Evolutionary conservation across 2,888 invertebrate genomes (phyloP).

Genomic region (Tipula vernalis): DNA sequence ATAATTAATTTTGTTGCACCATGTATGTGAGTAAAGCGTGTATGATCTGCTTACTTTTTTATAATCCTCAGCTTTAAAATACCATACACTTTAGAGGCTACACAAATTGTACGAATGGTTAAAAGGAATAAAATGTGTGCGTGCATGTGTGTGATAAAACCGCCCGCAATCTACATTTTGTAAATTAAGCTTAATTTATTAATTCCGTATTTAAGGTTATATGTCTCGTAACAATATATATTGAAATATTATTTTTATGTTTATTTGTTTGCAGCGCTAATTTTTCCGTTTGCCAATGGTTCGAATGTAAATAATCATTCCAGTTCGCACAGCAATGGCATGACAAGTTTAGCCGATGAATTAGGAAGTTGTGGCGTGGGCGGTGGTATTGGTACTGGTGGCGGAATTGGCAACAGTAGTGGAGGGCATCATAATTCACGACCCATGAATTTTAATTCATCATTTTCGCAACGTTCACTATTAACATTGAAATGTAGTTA

Average conservation of each 20-base stretch:
- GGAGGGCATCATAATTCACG: slow-evolving; percentile 24
- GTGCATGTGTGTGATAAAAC: neutral
- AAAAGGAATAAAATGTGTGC: neutral
- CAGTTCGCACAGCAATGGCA: neutral
- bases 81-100: neutral
- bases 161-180: neutral
- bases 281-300: slow-evolving; percentile 7
- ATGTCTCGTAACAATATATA: neutral
- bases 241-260: neutral
- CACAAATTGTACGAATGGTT: neutral
- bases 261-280: slow-evolving; percentile 4
- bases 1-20: neutral
- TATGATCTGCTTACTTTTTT: neutral
- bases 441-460: neutral
- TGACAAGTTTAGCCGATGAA: slow-evolving; percentile 51
- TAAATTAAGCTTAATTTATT: neutral
- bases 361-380: slow-evolving; percentile 33
- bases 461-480: slow-evolving; percentile 38
- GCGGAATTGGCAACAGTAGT: slow-evolving; percentile 14
- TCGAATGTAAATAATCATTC: neutral
- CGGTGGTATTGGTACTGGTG: slow-evolving; percentile 20
- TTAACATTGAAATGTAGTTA: slow-evolving; percentile 62
- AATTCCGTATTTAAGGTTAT: neutral
- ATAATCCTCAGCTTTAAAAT: neutral
- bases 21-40: neutral